Evolutionary conservation across 2,888 invertebrate genomes (phyloP), one percentile per base, ranked within the genome.

Genomic region (Caenorhabditis virilis): DNA sequence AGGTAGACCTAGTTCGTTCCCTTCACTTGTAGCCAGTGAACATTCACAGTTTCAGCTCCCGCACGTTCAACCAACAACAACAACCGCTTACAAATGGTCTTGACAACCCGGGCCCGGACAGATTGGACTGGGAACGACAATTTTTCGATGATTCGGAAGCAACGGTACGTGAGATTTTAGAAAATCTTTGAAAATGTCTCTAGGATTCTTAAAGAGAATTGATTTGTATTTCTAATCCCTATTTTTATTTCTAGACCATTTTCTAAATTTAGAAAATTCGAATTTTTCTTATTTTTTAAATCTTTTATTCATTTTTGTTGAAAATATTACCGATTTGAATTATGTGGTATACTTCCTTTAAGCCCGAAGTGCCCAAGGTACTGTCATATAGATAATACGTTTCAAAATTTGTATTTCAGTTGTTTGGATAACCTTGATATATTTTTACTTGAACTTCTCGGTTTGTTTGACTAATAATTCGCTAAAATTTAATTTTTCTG

Each of bases 81-180:
- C 68, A 60, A 23, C 68, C 63, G 20, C 56, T 71, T 33, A 51
- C 50, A 27, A 65, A 63, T 38, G 54, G 66, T 26, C 43, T 74
- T 41, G 78, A 74, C 50, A 62, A 69, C 25, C 68, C 74, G 13
- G 62, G 65, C 9, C 67, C 66, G 13, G 74, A 74, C 22, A 66
- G 72, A 25, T 64, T 78, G 30, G 79, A 79, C 41, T 79, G 78
- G 78, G 79, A 79, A 55, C 57, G 78, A 20, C 79, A 79, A 49
- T 79, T 79, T 64, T 79, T 79, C 51, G 78, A 77, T 59, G 78
- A 78, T 36, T 56, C 62, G 7, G 75, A 76, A 58, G 62, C 68
- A 1, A 64, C 69, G 15, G 72, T 72, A n/a, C 57, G 65, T 5
- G n/a, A 36, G n/a, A 26, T 47, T 26, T 9, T 15, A 33, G 15